phyloP scores from a whole-genome alignment of 2,797 vertebrate genomes.

The Discoglossus pictus region DNA sequence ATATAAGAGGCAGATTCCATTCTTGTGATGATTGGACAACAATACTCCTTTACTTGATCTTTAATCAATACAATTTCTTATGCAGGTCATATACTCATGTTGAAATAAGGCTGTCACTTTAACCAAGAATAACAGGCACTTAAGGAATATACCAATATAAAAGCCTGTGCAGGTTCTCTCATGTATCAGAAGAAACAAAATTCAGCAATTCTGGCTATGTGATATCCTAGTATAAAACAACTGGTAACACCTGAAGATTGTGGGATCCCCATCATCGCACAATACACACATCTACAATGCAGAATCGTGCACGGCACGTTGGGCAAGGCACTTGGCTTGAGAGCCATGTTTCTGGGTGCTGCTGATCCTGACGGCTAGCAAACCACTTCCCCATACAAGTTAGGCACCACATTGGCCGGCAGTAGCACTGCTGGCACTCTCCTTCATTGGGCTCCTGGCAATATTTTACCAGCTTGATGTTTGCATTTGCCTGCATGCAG shows the following conservation, averaged over 20 bases:
- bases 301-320: slow-evolving; percentile 89
- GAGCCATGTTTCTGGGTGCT: slow-evolving; percentile 90
- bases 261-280: slow-evolving; percentile 65
- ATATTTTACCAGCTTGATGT: slow-evolving; percentile 82
- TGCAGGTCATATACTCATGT: too few relatives aligned
- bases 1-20: too few relatives aligned
- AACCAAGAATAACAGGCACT: too few relatives aligned
- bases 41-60: too few relatives aligned
- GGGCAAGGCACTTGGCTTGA: slow-evolving; percentile 91
- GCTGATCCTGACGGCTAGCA: slow-evolving; percentile 91
- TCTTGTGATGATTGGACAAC: too few relatives aligned
- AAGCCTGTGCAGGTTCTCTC: too few relatives aligned
- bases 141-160: too few relatives aligned
- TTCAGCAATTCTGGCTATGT: background rate
- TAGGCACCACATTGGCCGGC: slow-evolving; percentile 96
- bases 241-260: background rate
- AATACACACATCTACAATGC: slow-evolving; percentile 86
- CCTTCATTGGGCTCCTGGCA: slow-evolving; percentile 72
- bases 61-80: too few relatives aligned
- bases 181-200: background rate
- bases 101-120: too few relatives aligned
- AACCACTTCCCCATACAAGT: slow-evolving; percentile 96
- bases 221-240: too few relatives aligned
- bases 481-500: slow-evolving; percentile 87
- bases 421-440: slow-evolving; percentile 87